Conservation (phyloP, 2,888 invertebrate genomes). For the Meiosimyza decipiens region DNA sequence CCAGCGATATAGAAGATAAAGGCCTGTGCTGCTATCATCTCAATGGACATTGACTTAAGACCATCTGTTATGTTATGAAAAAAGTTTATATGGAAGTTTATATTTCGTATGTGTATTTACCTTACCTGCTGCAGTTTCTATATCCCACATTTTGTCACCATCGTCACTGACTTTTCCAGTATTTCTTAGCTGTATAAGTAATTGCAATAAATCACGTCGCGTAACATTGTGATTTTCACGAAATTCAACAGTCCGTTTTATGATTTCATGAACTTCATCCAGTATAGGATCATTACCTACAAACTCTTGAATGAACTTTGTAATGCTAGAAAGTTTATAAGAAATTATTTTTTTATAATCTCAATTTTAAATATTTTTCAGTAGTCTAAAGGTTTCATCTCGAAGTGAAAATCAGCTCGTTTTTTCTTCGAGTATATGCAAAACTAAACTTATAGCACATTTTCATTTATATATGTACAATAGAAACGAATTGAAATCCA, state of each 20-base stretch:
- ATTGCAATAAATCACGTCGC: conserved; percentile 67
- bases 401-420: not conserved
- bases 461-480: too few relatives aligned
- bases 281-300: conserved; percentile 50
- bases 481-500: not conserved
- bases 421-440: not conserved
- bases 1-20: conserved; percentile 68
- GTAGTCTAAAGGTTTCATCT: not conserved
- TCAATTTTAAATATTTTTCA: not conserved
- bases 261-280: conserved; percentile 61
- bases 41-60: conserved; percentile 60
- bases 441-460: not conserved
- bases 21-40: conserved; percentile 62
- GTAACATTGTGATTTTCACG: conserved; percentile 65
- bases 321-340: conserved; percentile 45
- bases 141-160: conserved; percentile 56
- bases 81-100: not conserved
- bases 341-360: not conserved
- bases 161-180: conserved; percentile 60
- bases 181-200: conserved; percentile 67
- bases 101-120: not conserved
- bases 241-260: conserved; percentile 63
- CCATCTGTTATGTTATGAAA: conserved; percentile 33
- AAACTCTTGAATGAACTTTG: conserved; percentile 47
- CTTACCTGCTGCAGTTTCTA: conserved; percentile 52